A percentile compares a stretch with the other conserved stretches of the same genome.
Conservation (phyloP, 2,888 invertebrate genomes). For the Polylopha cassiicola region DNA sequence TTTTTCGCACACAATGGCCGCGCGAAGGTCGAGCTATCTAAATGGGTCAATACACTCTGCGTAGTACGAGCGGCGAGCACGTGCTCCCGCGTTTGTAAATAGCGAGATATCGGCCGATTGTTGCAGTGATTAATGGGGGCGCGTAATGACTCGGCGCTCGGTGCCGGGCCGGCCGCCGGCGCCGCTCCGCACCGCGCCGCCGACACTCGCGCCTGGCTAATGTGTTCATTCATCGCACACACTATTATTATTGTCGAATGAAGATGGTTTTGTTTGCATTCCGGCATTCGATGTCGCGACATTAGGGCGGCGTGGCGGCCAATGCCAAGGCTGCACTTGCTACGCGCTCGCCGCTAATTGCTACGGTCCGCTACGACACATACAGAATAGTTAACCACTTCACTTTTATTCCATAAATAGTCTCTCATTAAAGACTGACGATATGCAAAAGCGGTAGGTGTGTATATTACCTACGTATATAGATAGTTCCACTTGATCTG, state of each 20-base stretch:
- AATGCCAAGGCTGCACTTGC: conserved; percentile 75
- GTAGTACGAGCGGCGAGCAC: conserved; percentile 74
- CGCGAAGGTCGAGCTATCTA: conserved; percentile 78
- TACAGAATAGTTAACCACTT: conserved; percentile 21
- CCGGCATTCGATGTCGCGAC: conserved; percentile 65
- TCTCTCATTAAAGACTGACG: conserved; percentile 3
- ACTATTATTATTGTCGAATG: conserved; percentile 63
- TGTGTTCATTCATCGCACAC: conserved; percentile 72
- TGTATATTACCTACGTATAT: too few species aligned
- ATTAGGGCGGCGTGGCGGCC: conserved; percentile 63
- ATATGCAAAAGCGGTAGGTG: too few species aligned
- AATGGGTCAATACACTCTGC: conserved; percentile 77
- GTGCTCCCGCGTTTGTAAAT: conserved; percentile 77
- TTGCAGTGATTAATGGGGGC: conserved; percentile 77
- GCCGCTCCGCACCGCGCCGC: too few species aligned
- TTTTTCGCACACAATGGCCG: conserved; percentile 78
- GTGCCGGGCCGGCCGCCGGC: conserved; percentile 44
- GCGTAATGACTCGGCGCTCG: conserved; percentile 70
- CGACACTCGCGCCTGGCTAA: too few species aligned
- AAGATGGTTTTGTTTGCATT: conserved; percentile 71
- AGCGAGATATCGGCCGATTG: conserved; percentile 78
- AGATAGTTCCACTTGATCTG: too few species aligned
- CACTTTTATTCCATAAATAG: too few species aligned
- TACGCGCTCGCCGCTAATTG: conserved; percentile 55
- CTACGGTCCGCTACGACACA: conserved; percentile 50